Base-by-base conservation (phyloP, 2,113 vertebrate species). In the Neomonachus schauinslandi region DNA sequence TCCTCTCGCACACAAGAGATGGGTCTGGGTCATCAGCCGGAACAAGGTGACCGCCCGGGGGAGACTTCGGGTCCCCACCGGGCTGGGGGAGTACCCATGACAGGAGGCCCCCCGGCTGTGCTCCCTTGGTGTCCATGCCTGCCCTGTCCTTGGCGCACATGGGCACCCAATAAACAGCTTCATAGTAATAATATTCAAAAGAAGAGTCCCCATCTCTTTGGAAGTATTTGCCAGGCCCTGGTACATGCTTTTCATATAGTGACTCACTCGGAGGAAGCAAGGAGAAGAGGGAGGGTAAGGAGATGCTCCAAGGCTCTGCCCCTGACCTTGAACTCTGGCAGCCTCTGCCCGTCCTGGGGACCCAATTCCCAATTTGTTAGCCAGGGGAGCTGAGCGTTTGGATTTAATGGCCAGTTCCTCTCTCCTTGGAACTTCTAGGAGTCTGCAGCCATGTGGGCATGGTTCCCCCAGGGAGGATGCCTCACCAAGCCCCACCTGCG, bases 401-500 rank as follows among this genome's bases (percentile, higher is more conserved):
- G 31, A 28, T 21, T 13, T 22, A 28, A 74, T 63, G 57, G 13
- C 26, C 76, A 59, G 69, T 5, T 59, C 11, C 53, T 85, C 76
- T 84, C 79, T 61, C 55, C 42, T 12, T 1, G 2, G 77, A 42
- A 57, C 19, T 57, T 12, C 71, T 18, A 46, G 74, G 53, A 49
- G 22, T 46, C 84, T 22, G 59, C 22, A n/a, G 71, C 33, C 59
- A n/a, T 3, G 39, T 61, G 7, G 19, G 9, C 2, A 24, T 61
- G 74, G 72, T 13, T 74, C 84, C 39, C 4, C 1, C 0, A 1
- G 31, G 49, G 31, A 53, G 15, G 26, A 13, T 0, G 24, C 15
- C 80, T 82, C 49, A 7, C 12, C 42, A 31, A 33, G 15, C 39
- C 14, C 39, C 49, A 53, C 46, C 49, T 4, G 10, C 24, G 9